Conservation (phyloP, 2,113 vertebrate species). For the Spea multiplicata region DNA sequence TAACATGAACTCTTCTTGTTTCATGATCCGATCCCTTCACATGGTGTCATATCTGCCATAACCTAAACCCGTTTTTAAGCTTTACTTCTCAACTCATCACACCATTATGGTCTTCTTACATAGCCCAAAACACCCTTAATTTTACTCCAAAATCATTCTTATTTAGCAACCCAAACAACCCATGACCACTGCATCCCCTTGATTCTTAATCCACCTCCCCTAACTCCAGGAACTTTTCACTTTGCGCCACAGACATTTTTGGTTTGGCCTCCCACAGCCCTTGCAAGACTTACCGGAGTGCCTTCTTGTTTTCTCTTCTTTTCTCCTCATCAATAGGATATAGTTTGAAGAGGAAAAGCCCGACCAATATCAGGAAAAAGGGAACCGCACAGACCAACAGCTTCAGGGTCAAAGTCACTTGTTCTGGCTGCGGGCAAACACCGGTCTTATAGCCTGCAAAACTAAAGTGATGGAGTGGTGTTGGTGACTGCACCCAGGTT, state of each 20-base stretch:
- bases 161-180: no score
- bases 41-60: no score
- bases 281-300: conserved; percentile 61
- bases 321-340: conserved; percentile 87
- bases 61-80: no score
- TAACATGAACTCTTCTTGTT: no score
- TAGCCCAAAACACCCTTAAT: no score
- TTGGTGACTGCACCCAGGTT: not conserved
- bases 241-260: not conserved
- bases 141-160: no score
- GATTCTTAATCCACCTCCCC: no score
- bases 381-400: conserved; percentile 82
- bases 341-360: conserved; percentile 81
- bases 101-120: no score
- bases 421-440: conserved; percentile 72
- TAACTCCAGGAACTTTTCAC: not conserved
- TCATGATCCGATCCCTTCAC: no score
- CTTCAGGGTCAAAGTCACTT: conserved; percentile 81
- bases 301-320: conserved; percentile 76
- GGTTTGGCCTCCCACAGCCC: not conserved
- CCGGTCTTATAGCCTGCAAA: conserved; percentile 84
- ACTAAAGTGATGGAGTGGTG: conserved; percentile 57
- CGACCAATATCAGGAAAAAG: conserved; percentile 76
- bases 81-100: no score
- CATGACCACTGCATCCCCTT: no score